Percentiles rank a stretch among this genome's conserved stretches.
Conservation (phyloP, 2,888 invertebrate species). For the Scaptomyza cyrtandrae region DNA sequence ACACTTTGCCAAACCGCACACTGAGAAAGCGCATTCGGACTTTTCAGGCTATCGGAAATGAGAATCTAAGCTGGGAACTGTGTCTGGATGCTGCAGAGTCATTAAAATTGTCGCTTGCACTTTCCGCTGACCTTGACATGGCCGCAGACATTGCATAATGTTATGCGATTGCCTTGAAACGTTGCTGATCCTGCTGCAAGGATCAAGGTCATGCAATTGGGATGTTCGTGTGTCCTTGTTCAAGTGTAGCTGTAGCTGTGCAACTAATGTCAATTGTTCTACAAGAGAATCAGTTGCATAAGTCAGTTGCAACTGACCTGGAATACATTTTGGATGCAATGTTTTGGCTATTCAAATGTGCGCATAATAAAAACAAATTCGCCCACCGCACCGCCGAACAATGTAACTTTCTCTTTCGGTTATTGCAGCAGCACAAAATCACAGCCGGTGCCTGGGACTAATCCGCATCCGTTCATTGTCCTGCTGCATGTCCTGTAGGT, state of each 20-base stretch:
- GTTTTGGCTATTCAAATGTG: constrained; percentile 65
- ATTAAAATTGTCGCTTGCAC: constrained; percentile 64
- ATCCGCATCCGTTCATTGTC: constrained; percentile 45
- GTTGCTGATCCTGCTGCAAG: constrained; percentile 19
- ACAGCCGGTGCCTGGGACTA: constrained; percentile 49
- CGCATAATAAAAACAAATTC: constrained; percentile 50
- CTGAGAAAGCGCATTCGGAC: constrained; percentile 9
- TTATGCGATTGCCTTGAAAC: constrained; percentile 43
- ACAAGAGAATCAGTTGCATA: constrained; percentile 54
- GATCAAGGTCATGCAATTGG: constrained; percentile 32
- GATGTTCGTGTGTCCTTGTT: constrained; percentile 45
- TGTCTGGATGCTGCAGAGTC: constrained; percentile 20
- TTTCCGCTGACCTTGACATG: constrained; percentile 62
- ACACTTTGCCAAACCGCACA: constrained; percentile 65
- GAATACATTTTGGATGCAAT: constrained; percentile 32
- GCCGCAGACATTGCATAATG: constrained; percentile 63
- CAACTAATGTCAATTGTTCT: constrained; percentile 54
- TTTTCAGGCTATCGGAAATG: not conserved
- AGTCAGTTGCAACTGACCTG: constrained; percentile 41
- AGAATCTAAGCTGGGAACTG: constrained; percentile 11
- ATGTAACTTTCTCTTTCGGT: constrained; percentile 72
- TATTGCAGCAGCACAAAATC: constrained; percentile 19
- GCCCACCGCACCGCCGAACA: constrained; percentile 40
- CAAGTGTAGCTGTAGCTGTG: constrained; percentile 50
- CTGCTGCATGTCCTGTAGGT: constrained; percentile 26